Percentiles rank a stretch among this genome's conserved stretches.
Evolutionary conservation across 1,140 invertebrate genomes (phyloP).

Genomic region (Drosophila nigrodunni): DNA sequence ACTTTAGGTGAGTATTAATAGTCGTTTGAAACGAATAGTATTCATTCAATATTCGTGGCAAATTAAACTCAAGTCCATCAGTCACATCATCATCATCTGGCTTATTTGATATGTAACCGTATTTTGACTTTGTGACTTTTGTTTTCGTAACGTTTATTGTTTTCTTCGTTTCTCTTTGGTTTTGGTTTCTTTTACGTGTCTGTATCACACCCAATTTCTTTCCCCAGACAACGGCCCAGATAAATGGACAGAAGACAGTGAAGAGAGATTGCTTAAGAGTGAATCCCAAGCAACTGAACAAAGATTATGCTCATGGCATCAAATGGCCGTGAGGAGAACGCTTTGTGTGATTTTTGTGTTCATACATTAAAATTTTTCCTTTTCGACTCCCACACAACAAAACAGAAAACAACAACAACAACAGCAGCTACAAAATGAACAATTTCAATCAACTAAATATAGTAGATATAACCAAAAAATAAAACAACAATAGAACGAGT

Average conservation of each 20-base stretch:
- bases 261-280: conserved; percentile 17
- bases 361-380: conserved; percentile 79
- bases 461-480: conserved; percentile 1
- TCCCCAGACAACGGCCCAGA: conserved; percentile 84
- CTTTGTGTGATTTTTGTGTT: conserved; percentile 82
- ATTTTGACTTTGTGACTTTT: conserved; percentile 52
- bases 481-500: conserved; percentile 37
- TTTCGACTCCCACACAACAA: conserved; percentile 43
- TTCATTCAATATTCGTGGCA: not conserved
- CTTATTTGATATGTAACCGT: conserved; percentile 28
- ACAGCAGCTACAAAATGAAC: conserved; percentile 20
- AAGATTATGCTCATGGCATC: conserved; percentile 68
- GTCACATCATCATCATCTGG: conserved; percentile 40
- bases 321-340: conserved; percentile 64
- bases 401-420: conserved; percentile 30
- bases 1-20: conserved; percentile 80
- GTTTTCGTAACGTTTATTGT: conserved; percentile 47
- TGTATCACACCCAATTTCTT: conserved; percentile 64
- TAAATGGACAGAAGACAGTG: conserved; percentile 72
- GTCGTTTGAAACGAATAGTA: not conserved
- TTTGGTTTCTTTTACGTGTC: conserved; percentile 44
- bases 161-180: conserved; percentile 21
- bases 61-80: conserved; percentile 49
- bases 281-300: conserved; percentile 80
- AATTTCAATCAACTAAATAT: conserved; percentile 19